These are phyloP conservation scores for Rhagoletis pomonella DNA, from an alignment of 1,140 invertebrate species.

Conservation along the genomic window DNA sequence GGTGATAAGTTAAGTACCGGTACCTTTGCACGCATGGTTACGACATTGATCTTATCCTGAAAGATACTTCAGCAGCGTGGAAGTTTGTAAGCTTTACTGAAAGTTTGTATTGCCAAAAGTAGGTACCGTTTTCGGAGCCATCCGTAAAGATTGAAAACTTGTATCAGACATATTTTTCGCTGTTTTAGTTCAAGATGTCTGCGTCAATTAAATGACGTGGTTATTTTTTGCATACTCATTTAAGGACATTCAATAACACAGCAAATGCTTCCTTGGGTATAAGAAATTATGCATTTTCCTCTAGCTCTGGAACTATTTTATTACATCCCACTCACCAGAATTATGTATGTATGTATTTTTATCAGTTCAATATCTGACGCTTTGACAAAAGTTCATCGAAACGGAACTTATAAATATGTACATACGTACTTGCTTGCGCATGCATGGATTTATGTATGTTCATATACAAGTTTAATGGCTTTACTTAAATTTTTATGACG, in stretches of 20 bases:
- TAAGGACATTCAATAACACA: background rate
- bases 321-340: background rate
- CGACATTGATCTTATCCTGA: no score
- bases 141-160: no score
- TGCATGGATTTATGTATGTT: background rate
- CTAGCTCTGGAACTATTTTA: background rate
- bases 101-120: no score
- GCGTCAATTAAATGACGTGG: no score
- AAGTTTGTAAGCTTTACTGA: no score
- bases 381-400: background rate
- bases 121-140: no score
- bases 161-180: no score
- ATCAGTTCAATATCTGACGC: constrained; percentile 18
- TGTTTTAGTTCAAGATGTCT: no score
- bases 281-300: background rate
- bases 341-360: constrained; percentile 1
- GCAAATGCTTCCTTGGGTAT: background rate
- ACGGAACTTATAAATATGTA: background rate
- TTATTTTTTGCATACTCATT: no score
- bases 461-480: constrained; percentile 29
- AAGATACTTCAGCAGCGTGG: no score
- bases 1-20: no score
- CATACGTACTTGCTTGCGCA: background rate
- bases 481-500: constrained; percentile 71
- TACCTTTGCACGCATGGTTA: no score